Base-by-base conservation (phyloP, 2,113 vertebrate species). In the Reinhardtius hippoglossoides region DNA sequence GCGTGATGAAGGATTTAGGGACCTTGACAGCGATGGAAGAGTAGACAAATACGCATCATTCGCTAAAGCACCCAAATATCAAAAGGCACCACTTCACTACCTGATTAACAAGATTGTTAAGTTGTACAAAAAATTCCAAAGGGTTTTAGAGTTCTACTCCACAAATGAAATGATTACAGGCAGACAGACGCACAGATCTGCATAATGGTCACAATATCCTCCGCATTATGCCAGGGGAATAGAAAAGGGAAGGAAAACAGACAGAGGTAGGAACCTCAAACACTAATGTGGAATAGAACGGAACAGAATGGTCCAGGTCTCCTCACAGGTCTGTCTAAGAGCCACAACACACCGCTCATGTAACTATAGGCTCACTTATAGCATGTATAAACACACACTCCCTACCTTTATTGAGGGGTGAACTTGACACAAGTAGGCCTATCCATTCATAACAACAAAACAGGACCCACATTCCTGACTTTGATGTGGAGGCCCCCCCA, bases 391-490 rank as follows among this genome's bases (percentile, higher is more conserved):
- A 63, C 80, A 72, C 72, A 71, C 23, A 67, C 68, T 42, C 55
- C 24, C 76, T 1, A 16, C 40, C 27, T 72, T 50, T 58, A 77
- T n/a, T 61, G 48, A 56, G 40, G 74, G 78, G 35, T 57, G 67
- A 74, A 79, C 71, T 71, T 79, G 79, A 82, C 88, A 86, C 78
- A 77, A 89, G 54, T 74, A 71, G 75, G 61, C 71, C 78, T 78
- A 73, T 14, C 72, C 78, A 44, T 35, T 65, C 65, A 80, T 82
- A 83, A 87, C 79, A 58, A 81, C 26, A 74, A 31, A 31, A 42
- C 83, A 69, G 64, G 80, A 50, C 76, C 71, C 67, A 54, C 82
- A 87, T 88, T 90, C 87, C 80, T 89, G 66, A 69, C 91, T 92
- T 90, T 92, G 88, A 91, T 84, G 87, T 78, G 68, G 31, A n/a